These are phyloP conservation scores for Thamnaconus septentrionalis DNA, from an alignment of 2,113 vertebrate species.

Conservation along the genomic window DNA sequence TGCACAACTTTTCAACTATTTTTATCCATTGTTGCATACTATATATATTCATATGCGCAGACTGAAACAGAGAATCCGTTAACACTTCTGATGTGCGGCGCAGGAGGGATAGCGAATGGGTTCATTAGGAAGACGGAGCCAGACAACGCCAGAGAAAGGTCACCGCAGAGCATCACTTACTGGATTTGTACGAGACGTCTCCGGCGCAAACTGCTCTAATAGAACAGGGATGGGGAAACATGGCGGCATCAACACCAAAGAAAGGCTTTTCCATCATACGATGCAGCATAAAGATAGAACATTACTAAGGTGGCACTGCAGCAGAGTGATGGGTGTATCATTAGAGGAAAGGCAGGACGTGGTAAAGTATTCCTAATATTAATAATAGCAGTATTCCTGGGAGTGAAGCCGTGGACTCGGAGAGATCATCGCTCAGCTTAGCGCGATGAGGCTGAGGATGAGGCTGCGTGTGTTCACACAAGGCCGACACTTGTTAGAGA, in stretches of 20 bases:
- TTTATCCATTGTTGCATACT: constrained; percentile 30
- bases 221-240: constrained; percentile 79
- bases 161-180: constrained; percentile 85
- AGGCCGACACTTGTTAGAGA: not conserved
- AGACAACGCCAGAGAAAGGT: constrained; percentile 62
- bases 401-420: no score
- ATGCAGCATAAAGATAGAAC: constrained; percentile 27
- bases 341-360: no score
- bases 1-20: constrained; percentile 11
- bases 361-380: no score
- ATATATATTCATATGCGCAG: constrained; percentile 40
- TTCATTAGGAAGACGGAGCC: constrained; percentile 64
- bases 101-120: constrained; percentile 59
- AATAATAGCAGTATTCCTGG: no score
- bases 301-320: constrained; percentile 9
- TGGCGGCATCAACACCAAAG: constrained; percentile 54
- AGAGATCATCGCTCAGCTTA: not conserved
- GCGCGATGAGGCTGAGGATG: not conserved
- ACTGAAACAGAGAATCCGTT: constrained; percentile 47
- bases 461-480: not conserved
- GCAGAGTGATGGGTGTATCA: constrained; percentile 16
- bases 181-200: constrained; percentile 79
- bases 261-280: no score
- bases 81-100: constrained; percentile 34
- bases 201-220: constrained; percentile 87